Conservation (phyloP, 2,888 invertebrate genomes). For the Epinotia brunnichana region DNA sequence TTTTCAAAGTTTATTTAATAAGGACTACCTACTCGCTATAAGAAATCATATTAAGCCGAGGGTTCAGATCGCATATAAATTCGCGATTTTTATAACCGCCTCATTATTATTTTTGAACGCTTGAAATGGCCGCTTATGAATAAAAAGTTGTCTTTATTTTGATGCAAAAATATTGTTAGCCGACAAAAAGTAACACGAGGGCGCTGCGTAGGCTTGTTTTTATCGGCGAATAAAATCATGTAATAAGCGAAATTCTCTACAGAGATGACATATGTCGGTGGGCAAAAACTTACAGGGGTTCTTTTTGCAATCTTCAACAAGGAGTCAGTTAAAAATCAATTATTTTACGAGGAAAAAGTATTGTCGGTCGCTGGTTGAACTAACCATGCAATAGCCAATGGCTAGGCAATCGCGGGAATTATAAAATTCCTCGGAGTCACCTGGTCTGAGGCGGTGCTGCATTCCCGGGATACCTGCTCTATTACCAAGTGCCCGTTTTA, state of each 20-base stretch:
- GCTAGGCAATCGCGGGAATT: conserved; percentile 45
- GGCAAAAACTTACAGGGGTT: conserved; percentile 27
- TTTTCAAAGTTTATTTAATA: conserved; percentile 81
- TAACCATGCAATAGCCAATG: conserved; percentile 15
- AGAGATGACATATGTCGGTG: conserved; percentile 43
- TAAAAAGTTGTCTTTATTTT: conserved; percentile 77
- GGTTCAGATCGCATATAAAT: conserved; percentile 72
- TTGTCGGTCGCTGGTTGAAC: neutral
- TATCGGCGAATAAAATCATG: conserved; percentile 55
- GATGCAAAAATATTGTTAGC: conserved; percentile 77
- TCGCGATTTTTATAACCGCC: conserved; percentile 78
- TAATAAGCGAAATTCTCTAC: conserved; percentile 56
- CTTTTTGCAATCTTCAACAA: conserved; percentile 16
- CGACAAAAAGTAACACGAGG: conserved; percentile 61
- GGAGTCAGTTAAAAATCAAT: conserved; percentile 25
- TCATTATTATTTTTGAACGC: conserved; percentile 79
- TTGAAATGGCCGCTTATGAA: conserved; percentile 74
- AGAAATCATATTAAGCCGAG: conserved; percentile 75
- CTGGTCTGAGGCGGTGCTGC: conserved; percentile 49
- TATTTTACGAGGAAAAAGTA: conserved; percentile 15
- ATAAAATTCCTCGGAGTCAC: conserved; percentile 51
- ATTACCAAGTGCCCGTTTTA: conserved; percentile 66
- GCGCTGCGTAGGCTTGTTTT: conserved; percentile 51
- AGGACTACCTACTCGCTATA: conserved; percentile 72
- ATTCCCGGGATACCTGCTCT: conserved; percentile 69